Conservation (phyloP, 2,888 invertebrate species). For the Hydroisotoma schaefferi region DNA sequence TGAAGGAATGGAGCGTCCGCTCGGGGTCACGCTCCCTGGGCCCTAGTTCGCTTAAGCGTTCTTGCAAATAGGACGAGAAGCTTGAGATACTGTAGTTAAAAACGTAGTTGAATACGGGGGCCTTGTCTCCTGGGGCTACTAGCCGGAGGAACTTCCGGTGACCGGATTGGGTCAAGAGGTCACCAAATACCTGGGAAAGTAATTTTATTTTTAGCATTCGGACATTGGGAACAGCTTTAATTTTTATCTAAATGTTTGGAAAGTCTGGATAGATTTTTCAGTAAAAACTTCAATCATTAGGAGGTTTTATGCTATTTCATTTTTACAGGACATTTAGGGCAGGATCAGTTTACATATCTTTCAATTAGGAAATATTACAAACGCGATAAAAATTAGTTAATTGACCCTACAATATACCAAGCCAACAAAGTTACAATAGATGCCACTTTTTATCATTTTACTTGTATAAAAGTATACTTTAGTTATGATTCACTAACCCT, state of each 20-base stretch:
- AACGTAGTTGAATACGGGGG: conserved; percentile 36
- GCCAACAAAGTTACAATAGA: too few relatives aligned
- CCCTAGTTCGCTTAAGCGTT: conserved; percentile 2
- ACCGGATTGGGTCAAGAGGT: conserved; percentile 35
- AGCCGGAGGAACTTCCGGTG: conserved; percentile 32
- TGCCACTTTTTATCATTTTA: too few relatives aligned
- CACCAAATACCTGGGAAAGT: conserved; percentile 34
- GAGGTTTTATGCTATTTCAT: neutral
- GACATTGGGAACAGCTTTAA: neutral
- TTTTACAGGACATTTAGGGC: too few relatives aligned
- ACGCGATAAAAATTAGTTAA: too few relatives aligned
- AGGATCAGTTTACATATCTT: too few relatives aligned
- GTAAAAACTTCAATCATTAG: neutral
- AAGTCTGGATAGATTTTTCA: neutral
- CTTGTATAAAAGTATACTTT: too few relatives aligned
- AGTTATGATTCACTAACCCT: conserved; percentile 16
- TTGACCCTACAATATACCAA: too few relatives aligned
- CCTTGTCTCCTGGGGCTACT: conserved; percentile 16
- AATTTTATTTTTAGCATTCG: neutral
- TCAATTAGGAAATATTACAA: too few relatives aligned
- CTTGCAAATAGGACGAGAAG: conserved; percentile 10
- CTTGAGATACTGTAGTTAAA: conserved; percentile 28
- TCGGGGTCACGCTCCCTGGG: conserved; percentile 11
- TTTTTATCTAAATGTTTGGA: conserved; percentile 1
- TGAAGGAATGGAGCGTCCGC: conserved; percentile 16